Evolutionary conservation across 2,797 vertebrate species (phyloP).

Genomic region (Epinephelus coioides): DNA sequence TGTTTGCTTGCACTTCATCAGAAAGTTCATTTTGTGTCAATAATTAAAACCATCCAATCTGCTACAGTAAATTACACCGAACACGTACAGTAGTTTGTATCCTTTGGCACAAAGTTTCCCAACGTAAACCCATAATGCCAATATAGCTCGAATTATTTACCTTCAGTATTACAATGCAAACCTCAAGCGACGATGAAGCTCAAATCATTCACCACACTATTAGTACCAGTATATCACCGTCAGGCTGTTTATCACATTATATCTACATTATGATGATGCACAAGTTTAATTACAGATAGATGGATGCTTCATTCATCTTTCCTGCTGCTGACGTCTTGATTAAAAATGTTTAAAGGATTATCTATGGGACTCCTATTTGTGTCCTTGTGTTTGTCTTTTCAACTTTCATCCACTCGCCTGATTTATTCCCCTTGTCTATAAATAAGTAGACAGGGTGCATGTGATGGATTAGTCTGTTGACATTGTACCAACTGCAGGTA

Average conservation of each 20-base stretch:
- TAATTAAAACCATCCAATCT: slow-evolving; percentile 36
- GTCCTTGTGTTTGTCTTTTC: slow-evolving; percentile 84
- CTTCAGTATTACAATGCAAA: slow-evolving; percentile 68
- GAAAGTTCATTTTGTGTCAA: slow-evolving; percentile 38
- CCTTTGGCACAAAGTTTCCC: slow-evolving; percentile 45
- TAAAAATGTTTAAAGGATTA: slow-evolving; percentile 83
- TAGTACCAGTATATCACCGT: slow-evolving; percentile 73
- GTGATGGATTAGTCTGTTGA: slow-evolving; percentile 83
- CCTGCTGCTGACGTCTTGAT: slow-evolving; percentile 79
- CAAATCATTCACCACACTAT: slow-evolving; percentile 63
- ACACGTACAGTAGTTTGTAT: slow-evolving; percentile 44
- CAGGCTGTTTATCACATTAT: slow-evolving; percentile 80
- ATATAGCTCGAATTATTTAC: slow-evolving; percentile 72
- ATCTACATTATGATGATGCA: slow-evolving; percentile 82
- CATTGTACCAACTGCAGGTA: slow-evolving; percentile 83
- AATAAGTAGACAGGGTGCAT: slow-evolving; percentile 78
- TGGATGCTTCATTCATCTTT: slow-evolving; percentile 80
- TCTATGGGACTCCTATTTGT: slow-evolving; percentile 77
- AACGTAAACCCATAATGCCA: slow-evolving; percentile 59
- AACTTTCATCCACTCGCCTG: slow-evolving; percentile 80
- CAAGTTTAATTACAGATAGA: slow-evolving; percentile 84
- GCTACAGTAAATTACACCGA: slow-evolving; percentile 18
- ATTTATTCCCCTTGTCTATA: slow-evolving; percentile 83
- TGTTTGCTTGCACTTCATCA: slow-evolving; percentile 14
- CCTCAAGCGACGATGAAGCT: slow-evolving; percentile 65